phyloP scores from a whole-genome alignment of 2,888 invertebrate species.

The Geotrupes spiniger region DNA sequence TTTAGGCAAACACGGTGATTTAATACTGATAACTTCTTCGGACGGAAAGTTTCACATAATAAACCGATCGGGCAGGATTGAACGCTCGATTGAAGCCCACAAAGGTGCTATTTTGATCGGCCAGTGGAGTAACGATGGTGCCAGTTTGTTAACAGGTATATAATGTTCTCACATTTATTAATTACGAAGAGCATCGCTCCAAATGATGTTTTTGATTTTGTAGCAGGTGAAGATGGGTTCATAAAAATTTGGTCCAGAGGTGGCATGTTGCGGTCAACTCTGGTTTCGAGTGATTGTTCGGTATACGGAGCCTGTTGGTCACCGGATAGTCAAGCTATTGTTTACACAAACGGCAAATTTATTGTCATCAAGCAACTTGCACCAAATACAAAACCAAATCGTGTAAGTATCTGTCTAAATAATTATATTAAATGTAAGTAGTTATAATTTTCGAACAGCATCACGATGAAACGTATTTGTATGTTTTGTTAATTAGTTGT shows the following conservation, averaged over 20 bases:
- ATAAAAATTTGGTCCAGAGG: constrained; percentile 97
- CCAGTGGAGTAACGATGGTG: constrained; percentile 93
- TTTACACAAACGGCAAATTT: constrained; percentile 66
- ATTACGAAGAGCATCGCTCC: neutral
- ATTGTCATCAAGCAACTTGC: constrained; percentile 70
- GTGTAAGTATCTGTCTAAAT: constrained; percentile 51
- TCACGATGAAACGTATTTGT: too few relatives aligned
- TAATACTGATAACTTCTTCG: constrained; percentile 80
- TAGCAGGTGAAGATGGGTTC: constrained; percentile 94
- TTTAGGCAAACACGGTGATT: constrained; percentile 64
- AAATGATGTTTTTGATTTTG: constrained; percentile 8
- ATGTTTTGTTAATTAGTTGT: too few relatives aligned
- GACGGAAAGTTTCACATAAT: constrained; percentile 91
- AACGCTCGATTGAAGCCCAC: constrained; percentile 91
- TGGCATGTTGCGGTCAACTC: constrained; percentile 87
- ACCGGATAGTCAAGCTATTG: constrained; percentile 66
- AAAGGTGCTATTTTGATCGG: constrained; percentile 85
- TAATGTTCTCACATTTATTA: neutral
- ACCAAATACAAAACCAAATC: constrained; percentile 69
- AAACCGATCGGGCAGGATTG: constrained; percentile 85
- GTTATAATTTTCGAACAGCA: too few relatives aligned
- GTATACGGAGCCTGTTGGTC: constrained; percentile 85
- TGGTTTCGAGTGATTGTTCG: constrained; percentile 73
- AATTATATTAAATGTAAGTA: too few relatives aligned
- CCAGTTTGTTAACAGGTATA: constrained; percentile 85